Evolutionary conservation across 2,888 invertebrate species (phyloP).

Genomic region (Diogma glabrata): DNA sequence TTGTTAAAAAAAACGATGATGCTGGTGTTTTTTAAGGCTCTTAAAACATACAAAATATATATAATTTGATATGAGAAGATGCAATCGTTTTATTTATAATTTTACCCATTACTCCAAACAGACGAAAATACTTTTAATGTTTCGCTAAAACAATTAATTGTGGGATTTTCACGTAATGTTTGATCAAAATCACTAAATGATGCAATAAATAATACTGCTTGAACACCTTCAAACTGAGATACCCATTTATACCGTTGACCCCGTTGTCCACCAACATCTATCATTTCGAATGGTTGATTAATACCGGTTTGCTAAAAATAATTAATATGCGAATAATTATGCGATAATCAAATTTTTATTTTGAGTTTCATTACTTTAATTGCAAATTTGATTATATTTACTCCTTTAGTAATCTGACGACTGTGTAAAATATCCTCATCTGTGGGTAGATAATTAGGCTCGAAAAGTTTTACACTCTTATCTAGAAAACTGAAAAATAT

Average conservation of each 20-base stretch:
- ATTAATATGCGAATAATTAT: neutral
- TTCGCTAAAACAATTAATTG: constrained; percentile 59
- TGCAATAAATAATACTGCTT: constrained; percentile 68
- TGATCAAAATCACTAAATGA: constrained; percentile 74
- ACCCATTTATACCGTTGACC: constrained; percentile 70
- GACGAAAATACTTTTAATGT: constrained; percentile 59
- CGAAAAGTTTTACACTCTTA: constrained; percentile 51
- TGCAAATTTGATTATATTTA: constrained; percentile 63
- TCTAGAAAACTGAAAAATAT: constrained; percentile 55
- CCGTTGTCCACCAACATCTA: constrained; percentile 73
- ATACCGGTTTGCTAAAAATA: constrained; percentile 42
- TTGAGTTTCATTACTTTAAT: constrained; percentile 43
- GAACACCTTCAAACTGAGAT: constrained; percentile 71
- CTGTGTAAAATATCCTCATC: constrained; percentile 68
- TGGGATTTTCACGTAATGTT: constrained; percentile 55
- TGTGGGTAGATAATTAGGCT: constrained; percentile 53
- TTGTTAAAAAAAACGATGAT: constrained; percentile 75
- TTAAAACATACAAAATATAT: neutral
- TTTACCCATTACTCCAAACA: constrained; percentile 60
- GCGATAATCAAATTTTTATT: no score
- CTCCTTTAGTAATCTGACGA: constrained; percentile 59
- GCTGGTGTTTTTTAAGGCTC: constrained; percentile 51
- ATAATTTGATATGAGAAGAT: neutral
- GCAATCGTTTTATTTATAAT: neutral
- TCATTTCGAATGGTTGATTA: constrained; percentile 64